These are phyloP conservation scores for Lynx canadensis DNA, from an alignment of 2,113 vertebrate species.

Conservation along the genomic window DNA sequence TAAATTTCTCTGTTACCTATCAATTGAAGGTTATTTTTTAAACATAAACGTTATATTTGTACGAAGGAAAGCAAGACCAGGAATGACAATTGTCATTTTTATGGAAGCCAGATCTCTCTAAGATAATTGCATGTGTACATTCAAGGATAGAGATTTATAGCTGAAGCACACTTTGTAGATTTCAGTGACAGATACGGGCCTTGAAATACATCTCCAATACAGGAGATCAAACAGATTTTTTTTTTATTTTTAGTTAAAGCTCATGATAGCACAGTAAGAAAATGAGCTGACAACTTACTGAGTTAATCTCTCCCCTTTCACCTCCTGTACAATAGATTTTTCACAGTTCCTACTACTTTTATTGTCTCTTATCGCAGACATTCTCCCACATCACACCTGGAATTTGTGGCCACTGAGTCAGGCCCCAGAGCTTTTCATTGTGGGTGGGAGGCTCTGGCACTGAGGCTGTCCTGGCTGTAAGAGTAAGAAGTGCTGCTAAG, in stretches of 20 bases:
- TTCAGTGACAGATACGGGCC: constrained; percentile 76
- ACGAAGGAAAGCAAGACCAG: constrained; percentile 61
- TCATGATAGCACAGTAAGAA: constrained; percentile 76
- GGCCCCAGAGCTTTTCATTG: constrained; percentile 61
- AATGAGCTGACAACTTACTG: constrained; percentile 75
- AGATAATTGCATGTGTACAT: constrained; percentile 77
- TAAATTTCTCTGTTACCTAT: constrained; percentile 68
- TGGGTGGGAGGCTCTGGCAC: constrained; percentile 63
- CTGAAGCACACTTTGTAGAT: constrained; percentile 77
- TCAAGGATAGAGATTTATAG: constrained; percentile 80
- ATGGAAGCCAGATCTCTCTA: constrained; percentile 72
- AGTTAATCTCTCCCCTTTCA: constrained; percentile 72
- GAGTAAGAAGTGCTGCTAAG: constrained; percentile 52
- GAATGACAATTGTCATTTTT: constrained; percentile 76
- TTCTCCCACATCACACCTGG: constrained; percentile 70
- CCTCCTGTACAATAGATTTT: constrained; percentile 68
- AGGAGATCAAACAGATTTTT: constrained; percentile 79
- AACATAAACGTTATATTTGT: constrained; percentile 71
- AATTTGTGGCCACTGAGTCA: constrained; percentile 72
- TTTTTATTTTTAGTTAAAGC: constrained; percentile 74
- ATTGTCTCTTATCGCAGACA: constrained; percentile 68
- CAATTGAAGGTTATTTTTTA: constrained; percentile 64
- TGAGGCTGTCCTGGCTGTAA: constrained; percentile 62
- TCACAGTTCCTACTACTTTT: constrained; percentile 65
- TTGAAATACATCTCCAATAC: constrained; percentile 77